Base-by-base conservation (phyloP, 1,140 invertebrate genomes). In the Bactericera cockerelli region DNA sequence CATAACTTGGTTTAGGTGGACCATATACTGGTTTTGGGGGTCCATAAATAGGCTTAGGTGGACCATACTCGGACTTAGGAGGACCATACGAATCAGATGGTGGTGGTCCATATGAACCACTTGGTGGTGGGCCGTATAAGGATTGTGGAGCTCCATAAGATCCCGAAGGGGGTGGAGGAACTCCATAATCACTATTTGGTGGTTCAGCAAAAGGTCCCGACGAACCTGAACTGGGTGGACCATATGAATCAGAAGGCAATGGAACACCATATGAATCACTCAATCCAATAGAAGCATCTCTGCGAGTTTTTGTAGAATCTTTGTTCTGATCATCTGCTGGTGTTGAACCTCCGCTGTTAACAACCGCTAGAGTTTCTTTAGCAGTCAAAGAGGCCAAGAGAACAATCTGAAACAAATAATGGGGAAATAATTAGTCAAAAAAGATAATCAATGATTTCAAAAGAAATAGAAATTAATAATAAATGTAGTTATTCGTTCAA, bases 11-110 rank as follows among this genome's bases (percentile, higher is more conserved):
- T 62, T 65, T 65, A 26, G 66, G 66, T 33, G 66, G 65, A 8
- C 66, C 63, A 36, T 63, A 64, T 3, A 56, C 56, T 56, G 61
- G 72, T 13, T 67, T 67, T 60, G 70, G 72, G 0, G 72, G 71
- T 0, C 72, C 74, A 59, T 71, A 75, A 59, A 68, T 63, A 1
- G 64, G 62, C 38, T 65, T 65, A 21, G 72, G 67, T 60, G 75
- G 66, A 36, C 71, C 62, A 36, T 70, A 60, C 55, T 70, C 68
- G 56, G 73, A 59, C 49, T 70, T 67, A 57, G 71, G 66, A 28
- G 71, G 63, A 22, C 42, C 42, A 68, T 1, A 75, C 55, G 68
- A 65, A 0, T 67, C 68, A 36, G 49, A 61, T 55, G 62, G 60
- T 59, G 66, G 78, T 1, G 71, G 71, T 14, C 76, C 77, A 60